Percentiles rank a stretch among this genome's conserved stretches.
Evolutionary conservation across 2,113 vertebrate species (phyloP).

Genomic region (Acanthochromis polyacanthus): DNA sequence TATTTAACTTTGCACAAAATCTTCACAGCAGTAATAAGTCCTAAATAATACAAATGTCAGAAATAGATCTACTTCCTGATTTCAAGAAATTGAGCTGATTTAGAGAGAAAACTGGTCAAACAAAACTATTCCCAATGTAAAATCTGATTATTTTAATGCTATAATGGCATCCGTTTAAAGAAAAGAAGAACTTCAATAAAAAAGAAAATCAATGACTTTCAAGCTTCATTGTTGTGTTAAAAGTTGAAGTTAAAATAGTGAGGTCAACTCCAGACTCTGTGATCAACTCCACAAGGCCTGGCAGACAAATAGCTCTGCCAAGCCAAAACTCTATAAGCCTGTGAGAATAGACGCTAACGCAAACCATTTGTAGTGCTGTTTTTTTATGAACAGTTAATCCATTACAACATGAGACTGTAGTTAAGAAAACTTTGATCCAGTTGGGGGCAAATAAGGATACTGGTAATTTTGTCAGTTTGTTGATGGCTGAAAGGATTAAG

Average conservation of each 20-base stretch:
- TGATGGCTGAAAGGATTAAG: constrained; percentile 72
- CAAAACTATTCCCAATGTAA: not conserved
- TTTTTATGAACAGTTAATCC: constrained; percentile 72
- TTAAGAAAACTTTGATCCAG: constrained; percentile 70
- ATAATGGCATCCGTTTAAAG: not conserved
- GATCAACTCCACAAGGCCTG: constrained; percentile 71
- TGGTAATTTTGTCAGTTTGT: constrained; percentile 60
- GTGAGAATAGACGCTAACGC: constrained; percentile 51
- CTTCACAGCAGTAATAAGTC: constrained; percentile 10
- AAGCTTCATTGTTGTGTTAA: constrained; percentile 8
- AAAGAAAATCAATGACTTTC: not conserved
- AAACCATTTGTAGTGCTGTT: constrained; percentile 69
- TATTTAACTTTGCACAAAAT: constrained; percentile 21
- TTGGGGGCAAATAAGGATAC: constrained; percentile 56
- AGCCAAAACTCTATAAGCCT: constrained; percentile 52
- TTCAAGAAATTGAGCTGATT: not conserved
- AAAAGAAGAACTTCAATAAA: not conserved
- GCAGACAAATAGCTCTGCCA: constrained; percentile 50
- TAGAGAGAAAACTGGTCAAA: no score
- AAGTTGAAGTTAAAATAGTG: constrained; percentile 26
- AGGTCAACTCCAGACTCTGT: constrained; percentile 61
- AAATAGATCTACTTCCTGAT: not conserved
- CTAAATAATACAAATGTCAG: not conserved
- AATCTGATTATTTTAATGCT: not conserved
- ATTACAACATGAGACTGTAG: constrained; percentile 69